Percentiles rank a stretch among this genome's conserved stretches.
These are phyloP conservation scores for Suricata suricatta DNA, from an alignment of 2,113 vertebrate genomes.

Conservation along the genomic window DNA sequence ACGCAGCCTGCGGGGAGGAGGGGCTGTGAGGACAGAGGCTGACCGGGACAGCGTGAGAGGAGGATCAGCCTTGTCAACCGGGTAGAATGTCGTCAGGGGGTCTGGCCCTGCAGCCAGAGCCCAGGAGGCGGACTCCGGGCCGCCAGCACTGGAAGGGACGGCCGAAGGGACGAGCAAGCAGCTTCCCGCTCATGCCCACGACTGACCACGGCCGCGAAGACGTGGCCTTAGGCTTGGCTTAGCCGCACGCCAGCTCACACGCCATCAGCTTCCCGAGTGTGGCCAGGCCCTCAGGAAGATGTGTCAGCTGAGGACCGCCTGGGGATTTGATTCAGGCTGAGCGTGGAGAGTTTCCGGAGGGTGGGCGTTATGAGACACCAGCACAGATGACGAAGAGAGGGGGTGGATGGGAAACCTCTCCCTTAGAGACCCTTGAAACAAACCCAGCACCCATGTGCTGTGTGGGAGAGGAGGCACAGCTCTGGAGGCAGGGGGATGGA, in stretches of 20 bases:
- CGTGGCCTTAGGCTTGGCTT: fast-evolving
- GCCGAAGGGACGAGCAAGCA: fast-evolving
- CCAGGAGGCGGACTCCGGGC: fast-evolving
- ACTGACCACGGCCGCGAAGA: background rate
- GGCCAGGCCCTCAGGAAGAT: background rate
- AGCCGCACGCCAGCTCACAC: too few species aligned
- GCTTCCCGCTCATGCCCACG: fast-evolving
- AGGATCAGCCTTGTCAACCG: constrained; percentile 18
- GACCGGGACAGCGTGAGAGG: constrained; percentile 62
- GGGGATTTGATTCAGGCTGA: background rate
- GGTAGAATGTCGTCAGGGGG: background rate
- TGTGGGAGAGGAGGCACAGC: constrained; percentile 32
- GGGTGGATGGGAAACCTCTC: background rate
- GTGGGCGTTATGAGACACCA: constrained; percentile 47
- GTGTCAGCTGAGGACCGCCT: background rate
- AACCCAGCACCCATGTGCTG: constrained; percentile 11
- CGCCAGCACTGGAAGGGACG: background rate
- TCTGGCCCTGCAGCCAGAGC: background rate
- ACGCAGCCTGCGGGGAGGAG: background rate
- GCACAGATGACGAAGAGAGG: constrained; percentile 59
- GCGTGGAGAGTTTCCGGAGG: background rate
- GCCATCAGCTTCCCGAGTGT: background rate
- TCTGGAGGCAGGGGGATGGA: constrained; percentile 19
- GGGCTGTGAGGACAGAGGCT: constrained; percentile 59
- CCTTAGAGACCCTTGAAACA: constrained; percentile 34